Evolutionary conservation across 2,888 invertebrate genomes (phyloP), one percentile per base, ranked within the genome.

Genomic region (Syrista parreyssii): DNA sequence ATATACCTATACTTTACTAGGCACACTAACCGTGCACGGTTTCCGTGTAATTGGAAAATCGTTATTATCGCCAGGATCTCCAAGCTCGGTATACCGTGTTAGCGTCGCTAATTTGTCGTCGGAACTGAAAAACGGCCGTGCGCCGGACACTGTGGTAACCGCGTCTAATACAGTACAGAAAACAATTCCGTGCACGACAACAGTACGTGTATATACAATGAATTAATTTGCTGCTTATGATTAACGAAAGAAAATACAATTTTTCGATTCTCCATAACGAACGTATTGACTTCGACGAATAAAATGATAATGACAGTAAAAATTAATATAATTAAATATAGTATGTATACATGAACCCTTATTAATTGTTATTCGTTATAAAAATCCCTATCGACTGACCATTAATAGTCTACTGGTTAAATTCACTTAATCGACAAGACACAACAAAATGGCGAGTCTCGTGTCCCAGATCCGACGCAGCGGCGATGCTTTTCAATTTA

Each of bases 11-110:
- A 55, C 23, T 55, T 6, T 55, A 23, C 23, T 9, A 55, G 23
- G 55, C 23, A 55, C 55, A 55, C 55, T 55, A 55, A 55, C 55
- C 55, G 55, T 23, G 55, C 55, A 55, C 55, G 55, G 86, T 84
- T 86, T 87, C 86, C 87, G 86, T 87, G 83, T 89, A 90, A 91
- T 91, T 90, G 90, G 88, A 91, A 91, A 91, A 91, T 91, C 90
- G 89, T 91, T 91, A 86, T 84, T 89, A 90, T 90, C 90, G 84
- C 83, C 71, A 81, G 82, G 82, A 89, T 88, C 88, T 84, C 82
- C 81, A 82, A 77, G 78, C 81, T 79, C 77, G 79, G 77, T 77
- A 33, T 71, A 33, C 32, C 68, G 78, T 74, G 71, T 55, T 55
- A 55, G 55, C 55, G 55, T 40, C 78, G 78, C 79, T 80, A 83